Evolutionary conservation across 1,140 invertebrate species (phyloP).

Genomic region (Lasioglossum baleicum): DNA sequence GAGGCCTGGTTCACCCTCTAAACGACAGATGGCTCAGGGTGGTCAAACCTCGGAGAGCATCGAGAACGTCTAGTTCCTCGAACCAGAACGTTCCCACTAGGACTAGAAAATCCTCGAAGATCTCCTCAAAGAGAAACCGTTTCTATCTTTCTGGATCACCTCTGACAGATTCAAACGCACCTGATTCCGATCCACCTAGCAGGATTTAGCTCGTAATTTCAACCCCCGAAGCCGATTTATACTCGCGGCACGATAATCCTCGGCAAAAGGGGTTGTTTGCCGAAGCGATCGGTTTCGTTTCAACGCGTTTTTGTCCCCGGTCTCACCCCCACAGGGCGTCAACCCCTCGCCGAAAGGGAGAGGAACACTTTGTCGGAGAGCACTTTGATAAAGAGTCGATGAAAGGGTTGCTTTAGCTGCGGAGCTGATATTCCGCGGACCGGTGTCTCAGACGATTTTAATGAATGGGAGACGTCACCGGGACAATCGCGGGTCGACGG

Average conservation of each 20-base stretch:
- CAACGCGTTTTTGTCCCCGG: slow-evolving; percentile 6
- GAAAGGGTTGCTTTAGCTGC: background rate
- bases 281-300: slow-evolving; percentile 15
- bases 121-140: too few relatives aligned
- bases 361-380: background rate
- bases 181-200: background rate
- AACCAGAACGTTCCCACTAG: too few relatives aligned
- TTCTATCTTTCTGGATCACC: too few relatives aligned
- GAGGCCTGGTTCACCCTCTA: slow-evolving; percentile 33
- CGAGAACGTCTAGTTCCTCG: background rate
- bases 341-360: background rate
- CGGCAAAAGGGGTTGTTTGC: background rate
- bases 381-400: slow-evolving; percentile 1
- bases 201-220: background rate
- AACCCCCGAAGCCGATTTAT: slow-evolving; percentile 18
- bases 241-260: slow-evolving; percentile 4
- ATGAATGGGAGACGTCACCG: slow-evolving; percentile 1
- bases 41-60: slow-evolving; percentile 17
- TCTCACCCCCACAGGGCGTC: background rate
- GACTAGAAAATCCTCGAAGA: too few relatives aligned
- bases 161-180: background rate
- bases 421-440: background rate
- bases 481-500: background rate
- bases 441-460: background rate
- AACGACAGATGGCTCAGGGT: slow-evolving; percentile 41